These are phyloP conservation scores for Astreopora myriophthalma DNA, from an alignment of 64 coral and sea anemone species.

Conservation along the genomic window DNA sequence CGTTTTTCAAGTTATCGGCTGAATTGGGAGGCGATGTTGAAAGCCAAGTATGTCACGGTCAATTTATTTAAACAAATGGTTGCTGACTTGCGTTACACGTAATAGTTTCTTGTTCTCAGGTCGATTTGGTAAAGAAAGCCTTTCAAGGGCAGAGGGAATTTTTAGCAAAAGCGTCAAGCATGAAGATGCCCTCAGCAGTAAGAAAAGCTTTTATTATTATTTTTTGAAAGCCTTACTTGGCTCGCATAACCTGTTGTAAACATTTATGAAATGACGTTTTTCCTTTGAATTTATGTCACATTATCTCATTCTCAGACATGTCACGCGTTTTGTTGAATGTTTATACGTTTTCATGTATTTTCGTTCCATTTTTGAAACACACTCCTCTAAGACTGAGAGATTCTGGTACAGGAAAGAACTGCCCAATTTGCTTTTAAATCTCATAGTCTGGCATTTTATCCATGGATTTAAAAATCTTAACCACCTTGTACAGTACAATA, in stretches of 20 bases:
- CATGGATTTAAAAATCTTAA: too few relatives aligned
- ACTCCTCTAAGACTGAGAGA: too few relatives aligned
- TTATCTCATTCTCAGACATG: not conserved
- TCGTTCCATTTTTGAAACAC: too few relatives aligned
- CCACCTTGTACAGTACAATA: too few relatives aligned
- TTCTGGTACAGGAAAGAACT: too few relatives aligned
- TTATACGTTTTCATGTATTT: too few relatives aligned
- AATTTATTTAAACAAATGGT: not conserved
- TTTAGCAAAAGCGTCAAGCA: conserved; percentile 39
- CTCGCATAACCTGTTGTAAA: too few relatives aligned
- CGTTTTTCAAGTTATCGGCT: conserved; percentile 68
- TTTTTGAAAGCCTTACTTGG: too few relatives aligned
- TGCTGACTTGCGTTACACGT: not conserved
- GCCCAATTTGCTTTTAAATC: too few relatives aligned
- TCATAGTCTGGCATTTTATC: too few relatives aligned
- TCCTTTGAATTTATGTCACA: not conserved
- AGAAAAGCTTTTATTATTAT: not conserved
- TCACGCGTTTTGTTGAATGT: not conserved
- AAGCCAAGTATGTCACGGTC: conserved; percentile 29
- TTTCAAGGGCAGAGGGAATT: conserved; percentile 70
- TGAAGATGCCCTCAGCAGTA: conserved; percentile 56
- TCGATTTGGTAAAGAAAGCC: conserved; percentile 65
- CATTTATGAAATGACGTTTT: not conserved
- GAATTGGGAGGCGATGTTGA: conserved; percentile 77
- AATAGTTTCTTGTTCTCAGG: conserved; percentile 19